phyloP scores from a whole-genome alignment of 2,113 vertebrate genomes.

The Telmatochromis sp. region DNA sequence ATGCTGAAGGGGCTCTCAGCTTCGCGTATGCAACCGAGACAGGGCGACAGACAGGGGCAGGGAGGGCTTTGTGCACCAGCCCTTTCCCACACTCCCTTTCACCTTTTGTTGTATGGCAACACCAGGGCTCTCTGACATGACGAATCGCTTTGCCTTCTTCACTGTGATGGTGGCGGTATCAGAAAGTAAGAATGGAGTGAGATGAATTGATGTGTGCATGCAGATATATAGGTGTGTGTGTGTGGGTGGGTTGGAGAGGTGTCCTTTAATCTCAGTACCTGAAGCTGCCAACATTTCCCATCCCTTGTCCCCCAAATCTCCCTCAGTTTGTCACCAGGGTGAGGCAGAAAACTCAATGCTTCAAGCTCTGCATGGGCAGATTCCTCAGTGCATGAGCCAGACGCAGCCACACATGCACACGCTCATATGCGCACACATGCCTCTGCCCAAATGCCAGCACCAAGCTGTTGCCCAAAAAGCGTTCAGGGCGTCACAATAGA shows the following conservation, averaged over 20 bases:
- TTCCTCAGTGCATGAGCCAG: constrained; percentile 28
- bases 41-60: constrained; percentile 60
- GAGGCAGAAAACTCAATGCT: neutral
- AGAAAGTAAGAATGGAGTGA: constrained; percentile 6
- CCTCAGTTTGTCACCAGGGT: neutral
- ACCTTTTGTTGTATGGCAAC: constrained; percentile 65
- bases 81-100: constrained; percentile 76
- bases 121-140: constrained; percentile 64
- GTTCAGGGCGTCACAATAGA: constrained; percentile 65
- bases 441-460: constrained; percentile 62
- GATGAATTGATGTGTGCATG: neutral
- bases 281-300: neutral
- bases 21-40: constrained; percentile 38
- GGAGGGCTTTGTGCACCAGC: constrained; percentile 62
- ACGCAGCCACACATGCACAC: neutral
- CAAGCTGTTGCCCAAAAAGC: constrained; percentile 72
- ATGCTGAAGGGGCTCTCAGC: constrained; percentile 12
- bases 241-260: neutral
- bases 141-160: constrained; percentile 60
- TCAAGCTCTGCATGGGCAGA: constrained; percentile 4
- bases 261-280: neutral
- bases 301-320: neutral
- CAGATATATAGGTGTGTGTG: neutral
- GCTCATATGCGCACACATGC: constrained; percentile 37
- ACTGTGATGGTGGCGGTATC: neutral